phyloP scores from a whole-genome alignment of 2,888 invertebrate genomes.

The Hanleya hanleyi region DNA sequence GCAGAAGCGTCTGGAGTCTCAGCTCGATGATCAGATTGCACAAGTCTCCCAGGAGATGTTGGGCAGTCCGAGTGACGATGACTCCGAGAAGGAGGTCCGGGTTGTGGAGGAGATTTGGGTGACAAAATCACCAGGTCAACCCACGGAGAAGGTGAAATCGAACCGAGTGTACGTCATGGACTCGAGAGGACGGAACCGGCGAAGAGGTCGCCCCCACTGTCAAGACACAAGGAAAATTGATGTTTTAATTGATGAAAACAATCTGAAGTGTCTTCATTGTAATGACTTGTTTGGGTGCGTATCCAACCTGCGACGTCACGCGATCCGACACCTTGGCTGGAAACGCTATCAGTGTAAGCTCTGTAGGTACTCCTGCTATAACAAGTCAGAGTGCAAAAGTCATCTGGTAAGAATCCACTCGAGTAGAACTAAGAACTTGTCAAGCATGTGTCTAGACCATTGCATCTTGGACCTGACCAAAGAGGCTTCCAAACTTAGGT shows the following conservation, averaged over 20 bases:
- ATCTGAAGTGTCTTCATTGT: slow-evolving; percentile 66
- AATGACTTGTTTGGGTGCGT: slow-evolving; percentile 74
- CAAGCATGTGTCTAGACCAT: slow-evolving; percentile 15
- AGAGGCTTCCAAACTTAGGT: slow-evolving; percentile 45
- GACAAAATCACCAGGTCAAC: slow-evolving; percentile 43
- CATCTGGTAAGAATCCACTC: slow-evolving; percentile 58
- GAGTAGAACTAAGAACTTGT: slow-evolving; percentile 23
- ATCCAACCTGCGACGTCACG: slow-evolving; percentile 83
- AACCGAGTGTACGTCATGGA: slow-evolving; percentile 47
- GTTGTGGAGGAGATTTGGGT: slow-evolving; percentile 49
- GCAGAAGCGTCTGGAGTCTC: neutral
- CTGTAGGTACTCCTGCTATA: slow-evolving; percentile 77
- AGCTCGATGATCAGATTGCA: neutral
- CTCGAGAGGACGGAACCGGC: slow-evolving; percentile 25
- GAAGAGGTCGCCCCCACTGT: slow-evolving; percentile 41
- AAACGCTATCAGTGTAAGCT: slow-evolving; percentile 84
- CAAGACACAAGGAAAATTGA: slow-evolving; percentile 55
- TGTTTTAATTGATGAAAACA: slow-evolving; percentile 57
- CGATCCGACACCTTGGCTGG: slow-evolving; percentile 82
- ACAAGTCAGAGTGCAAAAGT: slow-evolving; percentile 57
- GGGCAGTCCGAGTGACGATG: neutral
- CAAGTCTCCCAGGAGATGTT: neutral
- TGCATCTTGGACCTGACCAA: slow-evolving; percentile 56
- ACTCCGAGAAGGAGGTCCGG: neutral
- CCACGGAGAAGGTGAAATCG: slow-evolving; percentile 36